Base-by-base conservation (phyloP, 2,888 invertebrate genomes). In the Euproctis similis region DNA sequence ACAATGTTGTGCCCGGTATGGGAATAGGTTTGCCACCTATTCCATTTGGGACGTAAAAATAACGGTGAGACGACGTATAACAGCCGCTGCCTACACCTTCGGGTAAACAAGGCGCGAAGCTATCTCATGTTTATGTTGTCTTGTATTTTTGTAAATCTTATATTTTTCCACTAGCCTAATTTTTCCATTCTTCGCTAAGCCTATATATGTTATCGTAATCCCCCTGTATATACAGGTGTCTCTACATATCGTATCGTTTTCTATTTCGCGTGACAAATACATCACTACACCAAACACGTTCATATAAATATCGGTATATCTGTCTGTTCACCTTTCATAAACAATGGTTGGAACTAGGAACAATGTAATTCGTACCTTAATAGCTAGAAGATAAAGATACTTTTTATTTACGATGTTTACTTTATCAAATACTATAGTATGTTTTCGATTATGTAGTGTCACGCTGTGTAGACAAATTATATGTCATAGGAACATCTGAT, bases 251-350 rank as follows among this genome's bases (percentile, higher is more conserved):
- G 32, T 46, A 37, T 48, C 37, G 45, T 46, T 46, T 35, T 46
- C 37, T 33, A 46, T 38, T 36, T 24, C 36, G 28, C n/a, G n/a
- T n/a, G n/a, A n/a, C n/a, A n/a, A n/a, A n/a, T n/a, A n/a, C n/a
- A n/a, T n/a, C n/a, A n/a, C 33, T 26, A 28, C 31, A 35, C 43
- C 42, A 42, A 47, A 48, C 48, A 48, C 35, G 42, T 45, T 38
- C 43, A 31, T 40, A 48, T 49, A 49, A 48, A 48, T 48, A 43
- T 38, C 46, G 23, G 49, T 38, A 41, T 48, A 43, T 49, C 36
- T 34, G 30, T 30, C 12, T 24, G 27, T 43, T 43, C 43, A 46
- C 49, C 49, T 48, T 38, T 34, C 36, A 40, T 39, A 42, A 46
- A 42, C 42, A 47, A 47, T 42, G 38, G 40, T 26, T 9, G n/a